Conservation (phyloP, 2,888 invertebrate genomes). For the Deroplatys truncata region DNA sequence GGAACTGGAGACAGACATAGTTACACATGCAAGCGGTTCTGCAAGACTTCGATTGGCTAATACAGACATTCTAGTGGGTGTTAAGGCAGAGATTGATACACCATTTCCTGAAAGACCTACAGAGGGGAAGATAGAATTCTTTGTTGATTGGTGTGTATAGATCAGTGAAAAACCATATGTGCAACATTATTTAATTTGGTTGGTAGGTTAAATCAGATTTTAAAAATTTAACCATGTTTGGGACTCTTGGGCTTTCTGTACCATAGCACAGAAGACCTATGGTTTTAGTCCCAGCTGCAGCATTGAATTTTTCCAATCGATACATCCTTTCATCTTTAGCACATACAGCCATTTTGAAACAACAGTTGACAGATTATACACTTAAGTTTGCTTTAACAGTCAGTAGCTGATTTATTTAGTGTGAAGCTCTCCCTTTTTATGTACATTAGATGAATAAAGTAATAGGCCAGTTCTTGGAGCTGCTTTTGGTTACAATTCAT, state of each 20-base stretch:
- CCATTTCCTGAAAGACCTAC: slow-evolving; percentile 70
- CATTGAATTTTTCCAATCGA: too few species aligned
- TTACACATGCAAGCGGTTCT: slow-evolving; percentile 83
- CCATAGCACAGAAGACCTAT: too few species aligned
- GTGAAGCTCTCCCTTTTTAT: too few species aligned
- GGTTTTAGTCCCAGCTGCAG: too few species aligned
- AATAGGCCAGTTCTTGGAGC: too few species aligned
- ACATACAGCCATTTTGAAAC: too few species aligned
- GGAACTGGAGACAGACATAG: slow-evolving; percentile 80
- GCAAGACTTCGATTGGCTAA: slow-evolving; percentile 80
- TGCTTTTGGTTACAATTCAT: too few species aligned
- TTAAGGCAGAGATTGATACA: slow-evolving; percentile 83
- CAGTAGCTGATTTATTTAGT: too few species aligned
- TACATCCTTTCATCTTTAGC: too few species aligned
- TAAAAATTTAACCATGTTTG: neutral
- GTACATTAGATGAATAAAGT: too few species aligned
- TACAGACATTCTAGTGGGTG: slow-evolving; percentile 89
- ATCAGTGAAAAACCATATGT: neutral
- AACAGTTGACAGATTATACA: too few species aligned
- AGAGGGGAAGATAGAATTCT: slow-evolving; percentile 88
- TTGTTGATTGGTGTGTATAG: slow-evolving; percentile 83
- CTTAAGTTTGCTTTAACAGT: too few species aligned
- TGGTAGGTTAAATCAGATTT: neutral
- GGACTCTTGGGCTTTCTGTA: neutral
- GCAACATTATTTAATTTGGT: neutral